A percentile compares a stretch with the other conserved stretches of the same genome.
Conservation (phyloP, 2,888 invertebrate genomes). For the Lampropteryx suffumata region DNA sequence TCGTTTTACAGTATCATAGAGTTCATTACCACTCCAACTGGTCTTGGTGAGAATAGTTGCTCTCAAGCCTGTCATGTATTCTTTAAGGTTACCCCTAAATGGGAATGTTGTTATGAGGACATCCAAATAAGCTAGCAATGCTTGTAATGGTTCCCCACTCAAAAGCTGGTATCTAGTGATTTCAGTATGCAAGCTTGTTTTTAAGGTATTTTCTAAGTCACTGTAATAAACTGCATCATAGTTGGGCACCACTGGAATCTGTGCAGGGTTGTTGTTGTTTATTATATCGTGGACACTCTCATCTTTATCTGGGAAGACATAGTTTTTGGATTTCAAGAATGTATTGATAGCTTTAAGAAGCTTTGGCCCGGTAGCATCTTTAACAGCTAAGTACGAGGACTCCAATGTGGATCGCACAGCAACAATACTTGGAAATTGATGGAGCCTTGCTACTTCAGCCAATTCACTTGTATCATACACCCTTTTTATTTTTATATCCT, state of each 20-base stretch:
- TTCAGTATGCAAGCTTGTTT: conserved; percentile 92
- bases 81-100: conserved; percentile 85
- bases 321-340: conserved; percentile 75
- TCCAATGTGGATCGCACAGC: conserved; percentile 68
- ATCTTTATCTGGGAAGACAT: conserved; percentile 61
- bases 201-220: conserved; percentile 94
- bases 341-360: conserved; percentile 77
- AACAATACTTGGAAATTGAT: conserved; percentile 80
- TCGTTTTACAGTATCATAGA: conserved; percentile 80
- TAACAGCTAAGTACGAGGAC: conserved; percentile 62
- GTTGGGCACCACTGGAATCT: conserved; percentile 36
- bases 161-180: conserved; percentile 88
- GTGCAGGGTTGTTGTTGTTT: conserved; percentile 41
- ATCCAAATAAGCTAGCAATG: conserved; percentile 88
- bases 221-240: conserved; percentile 89
- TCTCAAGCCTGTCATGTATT: conserved; percentile 84
- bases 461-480: conserved; percentile 82
- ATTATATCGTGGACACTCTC: conserved; percentile 31
- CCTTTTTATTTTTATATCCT: conserved; percentile 82
- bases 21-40: conserved; percentile 82
- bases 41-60: conserved; percentile 75
- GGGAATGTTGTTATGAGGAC: conserved; percentile 91
- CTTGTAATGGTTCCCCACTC: conserved; percentile 86
- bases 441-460: conserved; percentile 68
- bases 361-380: conserved; percentile 65